Percentiles rank a stretch among this genome's conserved stretches.
Conservation (phyloP, 2,113 vertebrate genomes). For the Ciconia stormi region DNA sequence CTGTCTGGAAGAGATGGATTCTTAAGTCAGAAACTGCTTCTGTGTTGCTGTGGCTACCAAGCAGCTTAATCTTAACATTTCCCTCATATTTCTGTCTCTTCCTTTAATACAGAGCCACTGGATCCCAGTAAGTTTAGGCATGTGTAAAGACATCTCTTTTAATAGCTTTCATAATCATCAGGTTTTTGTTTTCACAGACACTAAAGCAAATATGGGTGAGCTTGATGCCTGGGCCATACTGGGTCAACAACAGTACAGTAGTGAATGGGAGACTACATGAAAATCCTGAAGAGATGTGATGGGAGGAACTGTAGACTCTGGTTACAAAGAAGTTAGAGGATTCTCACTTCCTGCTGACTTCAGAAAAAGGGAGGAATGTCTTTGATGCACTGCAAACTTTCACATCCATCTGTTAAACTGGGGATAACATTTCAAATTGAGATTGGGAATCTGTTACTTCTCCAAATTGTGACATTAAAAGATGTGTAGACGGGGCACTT, state of each 20-base stretch:
- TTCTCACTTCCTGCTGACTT: not conserved
- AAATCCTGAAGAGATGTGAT: not conserved
- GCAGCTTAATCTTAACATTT: not conserved
- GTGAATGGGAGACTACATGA: not conserved
- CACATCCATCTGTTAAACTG: not conserved
- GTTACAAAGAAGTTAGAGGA: not conserved
- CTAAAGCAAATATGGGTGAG: not conserved
- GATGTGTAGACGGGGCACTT: not conserved
- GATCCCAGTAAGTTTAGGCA: not conserved
- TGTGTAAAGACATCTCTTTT: not conserved
- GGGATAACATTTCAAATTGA: not conserved
- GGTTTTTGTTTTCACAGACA: not conserved
- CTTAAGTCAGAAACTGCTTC: not conserved
- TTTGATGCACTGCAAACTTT: not conserved
- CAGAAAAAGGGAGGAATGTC: not conserved
- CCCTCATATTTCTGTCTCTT: not conserved
- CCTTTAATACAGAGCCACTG: not conserved
- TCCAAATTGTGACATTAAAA: not conserved
- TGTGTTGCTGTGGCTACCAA: not conserved
- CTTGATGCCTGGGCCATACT: not conserved
- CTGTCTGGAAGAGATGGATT: not conserved
- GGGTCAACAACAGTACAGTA: not conserved
- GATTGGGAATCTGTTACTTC: not conserved
- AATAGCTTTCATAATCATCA: not conserved
- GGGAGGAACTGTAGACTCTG: not conserved